Base-by-base conservation (phyloP, 2,888 invertebrate genomes). In the Scaptodrosophila latifasciaeformis region DNA sequence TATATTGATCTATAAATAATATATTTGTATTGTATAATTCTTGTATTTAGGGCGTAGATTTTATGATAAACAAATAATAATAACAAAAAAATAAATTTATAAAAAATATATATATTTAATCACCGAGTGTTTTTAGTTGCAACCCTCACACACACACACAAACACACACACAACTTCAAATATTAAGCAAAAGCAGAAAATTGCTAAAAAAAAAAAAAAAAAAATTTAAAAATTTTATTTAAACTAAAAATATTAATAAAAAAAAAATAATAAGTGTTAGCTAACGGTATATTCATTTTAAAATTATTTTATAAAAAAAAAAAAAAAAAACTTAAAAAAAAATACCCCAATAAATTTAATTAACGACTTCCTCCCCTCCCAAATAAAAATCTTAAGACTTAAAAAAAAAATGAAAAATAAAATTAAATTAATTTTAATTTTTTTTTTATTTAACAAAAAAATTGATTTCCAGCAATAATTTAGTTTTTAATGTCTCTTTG, bases 1-100 rank as follows among this genome's bases (percentile, higher is more conserved):
- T 56, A 59, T 66, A 53, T 44, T 42, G 62, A 45, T 49, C 52
- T 55, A 58, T 51, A 59, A 21, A n/a, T n/a, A n/a, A n/a, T 30
- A 12, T 37, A 18, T 19, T 34, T 46, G 15, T 37, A 74, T 82
- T 82, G 81, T 82, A 71, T 63, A 72, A 64, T 59, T 71, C 55
- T 76, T 76, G 69, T 31, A 65, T 59, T 63, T 51, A 53, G 49
- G 31, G 15, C 63, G 74, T 72, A 72, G 70, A 34, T 54, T 46
- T 35, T 19, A 37, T 30, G 30, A 18, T 44, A 43, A 40, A 43
- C 43, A 39, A 49, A 54, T 42, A 46, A 59, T 37, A 35, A 27
- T 17, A 49, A 35, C 15, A 43, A 19, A 12, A 42, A 48, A 30
- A 58, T 35, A 35, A 58, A 54, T 31, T 24, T 19, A 43, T 56